These are phyloP conservation scores for Gasterosteus aculeatus DNA, from an alignment of 2,113 vertebrate genomes.

Conservation along the genomic window DNA sequence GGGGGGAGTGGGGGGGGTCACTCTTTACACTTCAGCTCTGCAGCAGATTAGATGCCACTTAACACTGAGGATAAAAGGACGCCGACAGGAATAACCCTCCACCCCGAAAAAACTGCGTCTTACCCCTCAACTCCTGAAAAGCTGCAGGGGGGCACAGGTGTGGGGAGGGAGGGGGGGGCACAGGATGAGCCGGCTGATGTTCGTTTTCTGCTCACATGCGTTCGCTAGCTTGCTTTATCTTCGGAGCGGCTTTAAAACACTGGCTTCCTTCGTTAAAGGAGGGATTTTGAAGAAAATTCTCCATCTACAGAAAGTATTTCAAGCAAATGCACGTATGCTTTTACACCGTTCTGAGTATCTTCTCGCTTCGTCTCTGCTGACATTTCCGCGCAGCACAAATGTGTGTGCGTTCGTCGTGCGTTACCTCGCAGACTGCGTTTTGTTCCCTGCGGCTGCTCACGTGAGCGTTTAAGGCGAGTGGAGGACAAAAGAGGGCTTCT, in stretches of 20 bases:
- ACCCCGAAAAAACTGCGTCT: not conserved
- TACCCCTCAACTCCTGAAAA: not conserved
- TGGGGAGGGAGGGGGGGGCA: no score
- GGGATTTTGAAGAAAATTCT: not conserved
- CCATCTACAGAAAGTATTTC: not conserved
- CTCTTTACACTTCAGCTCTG: slow-evolving; percentile 29
- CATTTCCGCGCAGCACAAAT: not conserved
- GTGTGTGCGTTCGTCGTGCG: no score
- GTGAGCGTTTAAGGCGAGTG: not conserved
- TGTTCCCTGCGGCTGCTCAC: not conserved
- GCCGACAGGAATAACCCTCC: slow-evolving; percentile 27
- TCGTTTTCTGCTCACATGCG: not conserved
- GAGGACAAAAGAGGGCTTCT: not conserved
- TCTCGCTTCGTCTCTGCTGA: not conserved
- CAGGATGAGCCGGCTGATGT: not conserved
- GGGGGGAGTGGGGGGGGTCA: not conserved
- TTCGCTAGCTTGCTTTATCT: not conserved
- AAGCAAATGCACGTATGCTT: not conserved
- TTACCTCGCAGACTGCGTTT: not conserved
- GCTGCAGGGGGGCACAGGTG: not conserved
- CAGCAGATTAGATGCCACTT: slow-evolving; percentile 41
- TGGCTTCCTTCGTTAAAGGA: not conserved
- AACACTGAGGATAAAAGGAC: slow-evolving; percentile 25
- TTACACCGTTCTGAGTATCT: not conserved
- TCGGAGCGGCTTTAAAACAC: not conserved